These are phyloP conservation scores for Dicrostonyx torquatus DNA, from an alignment of 2,797 vertebrate genomes.

Conservation along the genomic window DNA sequence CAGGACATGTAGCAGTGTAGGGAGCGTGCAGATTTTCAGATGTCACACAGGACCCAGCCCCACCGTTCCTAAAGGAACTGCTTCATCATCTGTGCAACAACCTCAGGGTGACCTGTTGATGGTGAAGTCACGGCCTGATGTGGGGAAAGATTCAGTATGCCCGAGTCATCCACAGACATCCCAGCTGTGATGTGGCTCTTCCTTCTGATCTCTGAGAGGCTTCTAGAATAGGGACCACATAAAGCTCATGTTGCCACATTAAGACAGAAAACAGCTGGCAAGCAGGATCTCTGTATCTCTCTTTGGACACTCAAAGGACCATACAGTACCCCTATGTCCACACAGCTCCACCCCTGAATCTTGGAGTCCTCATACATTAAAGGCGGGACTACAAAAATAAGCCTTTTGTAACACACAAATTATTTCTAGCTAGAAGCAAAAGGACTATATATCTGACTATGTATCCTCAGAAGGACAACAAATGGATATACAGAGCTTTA, in stretches of 20 bases:
- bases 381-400: too few relatives aligned
- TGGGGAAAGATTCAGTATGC: too few relatives aligned
- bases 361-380: not conserved
- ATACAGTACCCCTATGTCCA: accelerated
- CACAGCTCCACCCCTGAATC: too few relatives aligned
- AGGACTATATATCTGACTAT: not conserved
- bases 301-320: not conserved
- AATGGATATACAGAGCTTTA: not conserved
- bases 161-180: not conserved
- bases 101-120: not conserved
- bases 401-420: not conserved
- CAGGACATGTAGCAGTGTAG: too few relatives aligned
- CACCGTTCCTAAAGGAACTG: too few relatives aligned
- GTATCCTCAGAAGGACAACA: not conserved
- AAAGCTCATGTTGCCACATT: not conserved
- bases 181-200: accelerated
- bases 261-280: not conserved
- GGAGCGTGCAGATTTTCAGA: not conserved
- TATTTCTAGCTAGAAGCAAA: not conserved
- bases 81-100: not conserved
- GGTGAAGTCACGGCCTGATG: not conserved
- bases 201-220: not conserved
- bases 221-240: not conserved
- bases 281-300: not conserved
- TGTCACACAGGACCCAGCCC: not conserved